These are phyloP conservation scores for Gouania willdenowi DNA, from an alignment of 2,797 vertebrate genomes.

Conservation along the genomic window DNA sequence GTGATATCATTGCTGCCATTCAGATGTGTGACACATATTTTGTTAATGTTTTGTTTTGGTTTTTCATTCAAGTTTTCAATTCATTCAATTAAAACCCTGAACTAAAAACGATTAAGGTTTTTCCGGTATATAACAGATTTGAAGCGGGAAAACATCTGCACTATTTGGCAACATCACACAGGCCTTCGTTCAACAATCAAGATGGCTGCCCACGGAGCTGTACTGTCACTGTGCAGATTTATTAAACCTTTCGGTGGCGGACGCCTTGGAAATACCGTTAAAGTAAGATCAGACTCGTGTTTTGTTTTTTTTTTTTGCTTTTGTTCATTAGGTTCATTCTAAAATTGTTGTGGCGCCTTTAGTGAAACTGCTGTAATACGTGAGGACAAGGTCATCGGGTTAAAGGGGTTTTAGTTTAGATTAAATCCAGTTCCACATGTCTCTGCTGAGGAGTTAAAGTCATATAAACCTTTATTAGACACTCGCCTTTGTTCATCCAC, in stretches of 20 bases:
- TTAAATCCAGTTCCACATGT: background rate
- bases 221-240: constrained; percentile 58
- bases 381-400: constrained; percentile 56
- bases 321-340: too few relatives aligned
- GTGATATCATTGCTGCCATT: too few relatives aligned
- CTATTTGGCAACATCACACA: too few relatives aligned
- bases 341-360: background rate
- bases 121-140: too few relatives aligned
- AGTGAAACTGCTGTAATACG: background rate
- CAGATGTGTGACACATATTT: too few relatives aligned
- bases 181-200: too few relatives aligned
- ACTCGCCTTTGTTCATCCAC: background rate
- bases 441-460: background rate
- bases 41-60: too few relatives aligned
- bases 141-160: too few relatives aligned
- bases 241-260: constrained; percentile 57
- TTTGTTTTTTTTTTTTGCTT: too few relatives aligned
- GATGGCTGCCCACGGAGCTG: constrained; percentile 67
- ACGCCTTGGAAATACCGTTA: constrained; percentile 55
- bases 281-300: constrained; percentile 51
- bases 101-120: too few relatives aligned
- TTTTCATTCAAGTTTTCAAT: too few relatives aligned
- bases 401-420: background rate
- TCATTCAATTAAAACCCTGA: too few relatives aligned
- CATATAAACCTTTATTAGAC: background rate